phyloP scores from a whole-genome alignment of 2,797 vertebrate species.

The Anabas testudineus region DNA sequence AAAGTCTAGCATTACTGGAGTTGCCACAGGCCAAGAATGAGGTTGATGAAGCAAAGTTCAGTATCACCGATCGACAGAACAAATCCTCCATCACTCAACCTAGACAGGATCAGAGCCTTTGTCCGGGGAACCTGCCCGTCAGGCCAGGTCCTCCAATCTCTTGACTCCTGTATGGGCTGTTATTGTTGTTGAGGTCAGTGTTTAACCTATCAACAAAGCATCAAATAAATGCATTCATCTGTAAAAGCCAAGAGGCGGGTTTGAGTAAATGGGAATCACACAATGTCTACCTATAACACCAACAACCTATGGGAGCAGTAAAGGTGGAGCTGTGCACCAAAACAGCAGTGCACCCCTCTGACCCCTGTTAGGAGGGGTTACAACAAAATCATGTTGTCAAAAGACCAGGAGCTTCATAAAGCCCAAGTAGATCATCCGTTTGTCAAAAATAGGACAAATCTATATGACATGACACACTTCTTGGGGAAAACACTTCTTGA shows the following conservation, averaged over 20 bases:
- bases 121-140: constrained; percentile 43
- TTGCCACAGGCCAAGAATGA: neutral
- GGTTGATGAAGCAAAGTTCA: constrained; percentile 35
- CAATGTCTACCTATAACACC: neutral
- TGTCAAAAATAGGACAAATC: too few species aligned
- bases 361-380: too few species aligned
- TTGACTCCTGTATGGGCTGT: neutral
- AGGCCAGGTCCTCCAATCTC: constrained; percentile 31
- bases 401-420: neutral
- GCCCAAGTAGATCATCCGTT: too few species aligned
- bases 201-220: constrained; percentile 14
- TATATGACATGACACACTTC: too few species aligned
- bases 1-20: neutral
- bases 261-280: neutral
- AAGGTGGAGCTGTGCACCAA: neutral
- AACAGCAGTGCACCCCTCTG: neutral
- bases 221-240: constrained; percentile 2
- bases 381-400: neutral
- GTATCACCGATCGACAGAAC: constrained; percentile 51
- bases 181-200: constrained; percentile 22
- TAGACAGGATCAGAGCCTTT: constrained; percentile 50
- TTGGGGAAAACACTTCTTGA: neutral
- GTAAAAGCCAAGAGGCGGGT: neutral
- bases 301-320: neutral
- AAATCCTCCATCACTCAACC: constrained; percentile 39